These are phyloP conservation scores for Acrocyrtus sp. DNA, from an alignment of 2,888 invertebrate species.

Conservation along the genomic window DNA sequence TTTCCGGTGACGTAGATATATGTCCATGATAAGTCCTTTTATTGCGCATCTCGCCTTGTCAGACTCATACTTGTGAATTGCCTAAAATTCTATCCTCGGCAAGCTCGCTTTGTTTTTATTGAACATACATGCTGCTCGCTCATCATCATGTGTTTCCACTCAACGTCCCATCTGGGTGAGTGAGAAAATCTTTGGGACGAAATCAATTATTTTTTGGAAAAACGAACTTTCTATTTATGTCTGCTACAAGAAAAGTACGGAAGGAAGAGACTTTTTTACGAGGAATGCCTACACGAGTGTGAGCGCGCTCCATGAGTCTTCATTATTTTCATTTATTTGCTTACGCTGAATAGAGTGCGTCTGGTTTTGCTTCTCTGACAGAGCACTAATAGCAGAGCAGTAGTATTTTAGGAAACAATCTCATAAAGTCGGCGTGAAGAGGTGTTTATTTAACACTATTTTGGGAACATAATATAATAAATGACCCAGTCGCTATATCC, in stretches of 20 bases:
- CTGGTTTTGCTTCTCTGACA: background rate
- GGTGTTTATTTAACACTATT: constrained; percentile 47
- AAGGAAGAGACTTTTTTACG: background rate
- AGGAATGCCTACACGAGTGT: background rate
- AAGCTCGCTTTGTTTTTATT: too few species aligned
- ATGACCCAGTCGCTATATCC: constrained; percentile 5
- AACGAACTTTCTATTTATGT: background rate
- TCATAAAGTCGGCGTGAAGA: constrained; percentile 1
- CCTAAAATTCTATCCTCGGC: too few species aligned
- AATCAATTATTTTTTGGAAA: background rate
- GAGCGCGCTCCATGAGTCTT: background rate
- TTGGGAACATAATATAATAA: constrained; percentile 24
- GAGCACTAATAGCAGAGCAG: background rate
- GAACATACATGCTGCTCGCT: background rate
- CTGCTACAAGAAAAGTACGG: too few species aligned
- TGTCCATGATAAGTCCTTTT: too few species aligned
- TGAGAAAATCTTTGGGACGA: too few species aligned
- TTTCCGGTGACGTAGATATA: too few species aligned
- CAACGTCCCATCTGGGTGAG: background rate
- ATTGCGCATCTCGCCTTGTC: too few species aligned
- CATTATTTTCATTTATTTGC: background rate
- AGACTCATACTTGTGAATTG: too few species aligned
- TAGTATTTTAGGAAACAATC: constrained; percentile 26
- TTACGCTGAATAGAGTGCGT: background rate
- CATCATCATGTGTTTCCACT: background rate